Evolutionary conservation across 2,888 invertebrate genomes (phyloP).

Genomic region (Ophonus ardosiacus): DNA sequence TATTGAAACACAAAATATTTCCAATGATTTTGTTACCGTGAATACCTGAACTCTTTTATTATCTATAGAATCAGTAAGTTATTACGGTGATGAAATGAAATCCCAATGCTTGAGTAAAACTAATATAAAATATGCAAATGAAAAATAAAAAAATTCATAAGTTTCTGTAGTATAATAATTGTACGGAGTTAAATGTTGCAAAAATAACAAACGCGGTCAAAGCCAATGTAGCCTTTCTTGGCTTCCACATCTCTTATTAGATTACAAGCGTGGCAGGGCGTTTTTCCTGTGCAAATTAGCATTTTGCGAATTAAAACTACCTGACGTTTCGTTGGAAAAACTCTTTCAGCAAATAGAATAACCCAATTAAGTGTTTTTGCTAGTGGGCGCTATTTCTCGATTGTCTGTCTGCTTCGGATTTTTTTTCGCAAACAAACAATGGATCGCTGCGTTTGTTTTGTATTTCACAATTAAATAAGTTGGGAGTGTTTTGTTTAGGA

Average conservation of each 20-base stretch:
- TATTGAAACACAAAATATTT: neutral
- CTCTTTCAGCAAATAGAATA: slow-evolving; percentile 60
- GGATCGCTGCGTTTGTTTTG: slow-evolving; percentile 53
- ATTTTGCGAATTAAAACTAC: slow-evolving; percentile 56
- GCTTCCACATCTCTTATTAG: slow-evolving; percentile 7
- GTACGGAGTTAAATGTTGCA: too few relatives aligned
- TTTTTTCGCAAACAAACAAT: slow-evolving; percentile 52
- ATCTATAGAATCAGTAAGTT: too few relatives aligned
- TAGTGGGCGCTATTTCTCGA: slow-evolving; percentile 46
- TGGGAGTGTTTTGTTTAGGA: slow-evolving; percentile 56
- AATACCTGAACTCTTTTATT: too few relatives aligned
- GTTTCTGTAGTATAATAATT: too few relatives aligned
- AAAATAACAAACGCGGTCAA: neutral
- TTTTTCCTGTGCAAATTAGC: slow-evolving; percentile 42
- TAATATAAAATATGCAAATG: too few relatives aligned
- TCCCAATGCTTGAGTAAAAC: too few relatives aligned
- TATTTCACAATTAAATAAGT: slow-evolving; percentile 63
- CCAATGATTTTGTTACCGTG: too few relatives aligned
- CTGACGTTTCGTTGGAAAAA: slow-evolving; percentile 56
- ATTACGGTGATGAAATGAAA: too few relatives aligned
- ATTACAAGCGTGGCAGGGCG: slow-evolving; percentile 12
- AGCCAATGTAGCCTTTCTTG: neutral
- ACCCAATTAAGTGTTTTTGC: slow-evolving; percentile 63
- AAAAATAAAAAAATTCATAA: too few relatives aligned
- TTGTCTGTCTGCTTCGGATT: slow-evolving; percentile 55